Base-by-base conservation (phyloP, 1,140 invertebrate species). In the Sinonovacula constricta region DNA sequence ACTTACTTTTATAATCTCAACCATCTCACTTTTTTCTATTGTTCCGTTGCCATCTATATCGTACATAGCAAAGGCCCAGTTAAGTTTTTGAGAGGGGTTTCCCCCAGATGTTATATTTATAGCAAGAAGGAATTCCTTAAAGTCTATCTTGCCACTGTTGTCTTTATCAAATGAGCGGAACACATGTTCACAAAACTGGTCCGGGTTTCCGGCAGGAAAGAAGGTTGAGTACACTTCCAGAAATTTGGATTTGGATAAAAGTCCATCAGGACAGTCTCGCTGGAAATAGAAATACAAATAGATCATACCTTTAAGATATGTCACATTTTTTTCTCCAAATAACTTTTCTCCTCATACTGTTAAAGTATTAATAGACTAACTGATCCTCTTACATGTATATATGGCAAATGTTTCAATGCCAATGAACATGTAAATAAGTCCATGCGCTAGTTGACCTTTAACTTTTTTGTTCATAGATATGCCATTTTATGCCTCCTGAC, bases 31-130 rank as follows among this genome's bases (percentile, higher is more conserved):
- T 88, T 98, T 96, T 91, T 99, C 98, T 90, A 99, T 99, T 77
- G 98, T 97, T 76, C 98, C 98, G 91, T 99, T 99, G 28, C 97
- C 97, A 91, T 99, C 98, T n/a, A 99, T 98, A 90, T 99, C 98
- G 91, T 99, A 99, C 92, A 93, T 93, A 69, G 96, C 94, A 93
- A 99, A 99, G 54, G 98, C 98, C 98, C 98, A 99, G 92, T 99
- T 98, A 54, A 99, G 93, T 92, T 99, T 99, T 91, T 99, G 97
- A 91, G 99, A 97, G 18, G 98, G 97, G 82, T 97, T 98, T 62
- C 97, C 98, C 82, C 97, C 98, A 72, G 88, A 90, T 60, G 98
- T 99, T 66, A 99, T 97, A 92, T 99, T 98, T 90, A 99, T 99
- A 84, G 98, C 98, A 89, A 90, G 62, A 18, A 89, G 80, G 76